Evolutionary conservation across 2,888 invertebrate species (phyloP), one percentile per base, ranked within the genome.

Genomic region (Gymnosoma rotundatum): DNA sequence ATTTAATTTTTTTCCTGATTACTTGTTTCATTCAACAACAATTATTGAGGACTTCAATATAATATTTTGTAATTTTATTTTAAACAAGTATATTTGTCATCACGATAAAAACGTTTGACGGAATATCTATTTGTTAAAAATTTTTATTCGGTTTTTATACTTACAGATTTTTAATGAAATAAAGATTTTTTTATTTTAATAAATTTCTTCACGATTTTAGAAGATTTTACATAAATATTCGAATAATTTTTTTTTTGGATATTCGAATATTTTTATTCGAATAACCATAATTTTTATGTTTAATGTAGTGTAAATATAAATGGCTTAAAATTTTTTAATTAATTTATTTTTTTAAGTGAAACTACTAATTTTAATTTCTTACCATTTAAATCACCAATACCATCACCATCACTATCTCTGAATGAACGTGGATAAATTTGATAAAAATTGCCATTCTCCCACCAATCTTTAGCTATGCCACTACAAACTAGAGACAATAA

Each of bases 381-480:
- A 93, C 94, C 94, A 87, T 94, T 94, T 7, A 94, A 87, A 89
- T 94, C 94, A 10, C 94, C 94, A 61, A 96, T 93, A 9, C 97
- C 97, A 91, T 97, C 96, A 0, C 95, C 95, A 89, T 96, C 92
- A 64, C 95, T 94, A 90, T 98, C 98, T 88, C 94, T 94, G 92
- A 96, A 97, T 0, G 97, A 96, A 87, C 95, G 94, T 0, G 96
- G 95, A 89, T 96, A 96, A 21, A 97, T 95, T 90, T 97, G 96
- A 91, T 98, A 97, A 88, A 96, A 94, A 86, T 91, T 92, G 38
- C 90, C 92, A 83, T 88, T 90, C 80, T 91, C 89, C 91, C 91
- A 92, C 92, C 92, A 91, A 78, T 90, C 89, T 45, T 87, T 88
- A 10, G 81, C 75, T 10, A 14, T 61, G 10, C 38, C 25, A 14